phyloP scores from a whole-genome alignment of 2,888 invertebrate species.

The Dicyrtomina minuta region DNA sequence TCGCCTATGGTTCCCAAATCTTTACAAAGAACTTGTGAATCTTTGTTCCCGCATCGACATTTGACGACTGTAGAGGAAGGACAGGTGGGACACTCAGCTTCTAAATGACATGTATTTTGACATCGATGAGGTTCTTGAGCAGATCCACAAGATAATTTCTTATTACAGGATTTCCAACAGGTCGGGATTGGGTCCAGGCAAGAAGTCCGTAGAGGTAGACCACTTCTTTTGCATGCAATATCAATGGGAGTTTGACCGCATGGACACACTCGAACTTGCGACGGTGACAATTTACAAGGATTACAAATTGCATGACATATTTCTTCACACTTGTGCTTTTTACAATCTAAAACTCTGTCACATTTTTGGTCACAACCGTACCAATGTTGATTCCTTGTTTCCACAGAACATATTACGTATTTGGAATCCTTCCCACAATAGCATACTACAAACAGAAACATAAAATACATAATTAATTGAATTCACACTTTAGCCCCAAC shows the following conservation, averaged over 20 bases:
- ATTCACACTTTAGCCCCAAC: too few species aligned
- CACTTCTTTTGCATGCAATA: slow-evolving; percentile 57
- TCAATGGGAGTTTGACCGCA: slow-evolving; percentile 69
- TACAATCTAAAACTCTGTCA: slow-evolving; percentile 58
- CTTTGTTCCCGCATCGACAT: slow-evolving; percentile 84
- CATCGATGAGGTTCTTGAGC: slow-evolving; percentile 69
- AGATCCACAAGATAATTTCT: slow-evolving; percentile 70
- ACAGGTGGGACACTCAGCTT: slow-evolving; percentile 73
- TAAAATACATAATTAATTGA: too few species aligned
- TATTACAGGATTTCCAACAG: slow-evolving; percentile 69
- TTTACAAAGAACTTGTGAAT: slow-evolving; percentile 75
- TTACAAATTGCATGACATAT: slow-evolving; percentile 70
- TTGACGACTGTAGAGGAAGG: slow-evolving; percentile 71
- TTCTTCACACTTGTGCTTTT: slow-evolving; percentile 66
- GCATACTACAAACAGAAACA: slow-evolving; percentile 61
- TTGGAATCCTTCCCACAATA: slow-evolving; percentile 68
- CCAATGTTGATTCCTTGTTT: slow-evolving; percentile 58
- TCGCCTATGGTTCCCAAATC: slow-evolving; percentile 72
- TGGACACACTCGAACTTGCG: slow-evolving; percentile 68
- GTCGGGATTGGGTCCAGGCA: slow-evolving; percentile 81
- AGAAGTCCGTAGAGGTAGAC: slow-evolving; percentile 60
- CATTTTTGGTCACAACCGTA: slow-evolving; percentile 67
- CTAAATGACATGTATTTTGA: slow-evolving; percentile 68
- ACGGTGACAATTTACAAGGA: slow-evolving; percentile 66
- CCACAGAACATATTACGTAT: slow-evolving; percentile 66